Conservation (phyloP, 1,140 invertebrate species). For the Mercenaria mercenaria region DNA sequence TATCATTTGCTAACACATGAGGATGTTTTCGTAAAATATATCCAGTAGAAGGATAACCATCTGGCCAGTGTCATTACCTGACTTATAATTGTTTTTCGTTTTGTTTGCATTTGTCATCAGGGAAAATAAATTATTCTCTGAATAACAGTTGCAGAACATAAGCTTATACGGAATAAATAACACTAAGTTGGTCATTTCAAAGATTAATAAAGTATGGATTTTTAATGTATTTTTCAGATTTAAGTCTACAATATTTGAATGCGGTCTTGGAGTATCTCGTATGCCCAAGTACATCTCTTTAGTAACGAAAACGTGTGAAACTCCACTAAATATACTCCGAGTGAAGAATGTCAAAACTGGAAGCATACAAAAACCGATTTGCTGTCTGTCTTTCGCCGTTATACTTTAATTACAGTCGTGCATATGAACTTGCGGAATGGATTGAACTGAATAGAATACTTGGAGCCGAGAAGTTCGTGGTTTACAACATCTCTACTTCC, state of each 20-base stretch:
- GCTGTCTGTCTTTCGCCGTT: constrained; percentile 97
- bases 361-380: constrained; percentile 85
- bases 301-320: neutral
- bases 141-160: too few species aligned
- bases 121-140: too few species aligned
- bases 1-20: too few species aligned
- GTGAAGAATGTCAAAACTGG: neutral
- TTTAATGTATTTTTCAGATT: constrained; percentile 1
- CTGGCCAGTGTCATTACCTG: too few species aligned
- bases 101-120: too few species aligned
- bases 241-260: neutral
- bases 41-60: too few species aligned
- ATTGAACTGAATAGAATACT: constrained; percentile 96
- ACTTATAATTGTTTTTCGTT: too few species aligned
- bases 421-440: constrained; percentile 94
- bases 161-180: too few species aligned
- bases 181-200: too few species aligned
- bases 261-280: neutral
- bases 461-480: constrained; percentile 95
- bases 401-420: constrained; percentile 93
- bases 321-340: neutral
- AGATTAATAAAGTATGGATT: too few species aligned
- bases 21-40: too few species aligned
- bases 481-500: constrained; percentile 97
- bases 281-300: neutral